Base-by-base conservation (phyloP, 2,113 vertebrate genomes). In the Clarias batrachus region DNA sequence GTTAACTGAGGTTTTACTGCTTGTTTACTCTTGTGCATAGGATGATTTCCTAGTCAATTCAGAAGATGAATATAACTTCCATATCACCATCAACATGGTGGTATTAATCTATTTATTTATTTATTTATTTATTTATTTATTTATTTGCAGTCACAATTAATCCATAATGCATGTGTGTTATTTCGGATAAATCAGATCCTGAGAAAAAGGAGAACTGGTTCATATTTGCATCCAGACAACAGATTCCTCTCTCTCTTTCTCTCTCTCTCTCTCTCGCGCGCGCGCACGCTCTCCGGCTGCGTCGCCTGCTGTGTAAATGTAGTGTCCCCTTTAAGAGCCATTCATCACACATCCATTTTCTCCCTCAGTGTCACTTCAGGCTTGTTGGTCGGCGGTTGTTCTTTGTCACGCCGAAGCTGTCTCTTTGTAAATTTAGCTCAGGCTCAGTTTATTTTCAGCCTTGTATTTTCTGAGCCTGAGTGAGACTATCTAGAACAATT, bases 371-470 rank as follows among this genome's bases (percentile, higher is more conserved):
- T 37, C 80, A 81, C 41, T 63, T 48, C 80, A 81, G 59, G 33
- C 57, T 62, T 81, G 59, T 81, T 81, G 80, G 80, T 48, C 80
- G 62, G 41, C 63, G 80, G 59, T 23, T 48, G 59, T 37, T 81
- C 59, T 48, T 63, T 81, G 80, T 81, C 59, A 65, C 59, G 62
- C 37, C 41, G 21, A 63, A 63, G 80, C 33, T 23, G 13, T 60
- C 80, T 63, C 59, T 27, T 25, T 81, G 41, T 25, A 25, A 63
- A 63, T 81, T 63, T 63, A 81, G 11, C 80, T 63, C 79, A 63
- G 79, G 59, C 60, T 81, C 21, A 1, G 79, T 48, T 74, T 81
- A 63, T 63, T 81, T 37, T 81, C 79, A 63, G 33, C 33, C 41
- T 25, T 52, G 48, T 52, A n/a, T 52, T 25, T 52, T 52, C 73